Evolutionary conservation across 2,113 vertebrate genomes (phyloP), one percentile per base, ranked within the genome.

Genomic region (Platysternon megacephalum): DNA sequence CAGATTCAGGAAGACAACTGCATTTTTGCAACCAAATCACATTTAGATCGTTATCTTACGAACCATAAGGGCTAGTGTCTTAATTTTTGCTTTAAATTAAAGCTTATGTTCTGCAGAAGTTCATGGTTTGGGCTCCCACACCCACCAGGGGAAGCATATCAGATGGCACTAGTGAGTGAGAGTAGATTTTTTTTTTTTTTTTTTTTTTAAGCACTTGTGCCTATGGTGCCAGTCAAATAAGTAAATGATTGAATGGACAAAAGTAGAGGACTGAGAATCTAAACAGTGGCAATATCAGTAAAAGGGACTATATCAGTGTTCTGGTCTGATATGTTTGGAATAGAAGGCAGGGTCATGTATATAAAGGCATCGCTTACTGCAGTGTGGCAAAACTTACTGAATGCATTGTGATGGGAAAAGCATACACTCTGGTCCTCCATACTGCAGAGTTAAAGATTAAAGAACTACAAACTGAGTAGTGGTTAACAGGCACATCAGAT

Each of bases 401-500:
- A 48, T 8, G 13, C 29, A 28, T 21, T 51, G 22, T 0, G 1
- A 48, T 55, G 61, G 79, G 76, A 87, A 72, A 89, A 72, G 8
- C 51, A 84, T 53, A 2, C 28, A 52, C 55, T 74, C 78, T 58
- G 56, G 3, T 87, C 76, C 42, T 65, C 89, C 83, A 35, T 58
- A 16, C 11, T 2, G 29, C 53, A 35, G 17, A 82, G 11, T 6
- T 3, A 56, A 89, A 58, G 10, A 0, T 24, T 53, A 46, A 7
- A 39, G 8, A 90, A 14, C 49, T 86, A 39, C 56, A 35, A 39
- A 84, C 82, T 81, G 74, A 82, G 61, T 24, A 46, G 72, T 68
- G 91, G 86, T 95, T 95, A 52, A 93, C 89, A 89, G 94, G 93
- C 94, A 83, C 61, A 97, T 97, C 91, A 95, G 95, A 35, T 93